phyloP scores from a whole-genome alignment of 64 coral and sea anemone species.

The Stylophora pistillata region DNA sequence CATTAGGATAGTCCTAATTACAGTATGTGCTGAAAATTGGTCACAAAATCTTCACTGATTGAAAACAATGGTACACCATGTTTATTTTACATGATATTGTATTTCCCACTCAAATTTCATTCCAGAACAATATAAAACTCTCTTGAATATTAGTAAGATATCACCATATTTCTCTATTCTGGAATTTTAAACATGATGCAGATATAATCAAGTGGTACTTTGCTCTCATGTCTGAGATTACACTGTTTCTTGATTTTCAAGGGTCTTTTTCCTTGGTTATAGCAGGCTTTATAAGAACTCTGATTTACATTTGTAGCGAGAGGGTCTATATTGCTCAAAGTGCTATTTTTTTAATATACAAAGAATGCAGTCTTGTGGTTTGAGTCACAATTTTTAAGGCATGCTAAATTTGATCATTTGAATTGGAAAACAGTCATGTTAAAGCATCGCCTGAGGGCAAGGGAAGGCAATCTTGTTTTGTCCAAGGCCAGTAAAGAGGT shows the following conservation, averaged over 20 bases:
- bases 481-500: constrained; percentile 22
- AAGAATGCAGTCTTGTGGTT: not conserved
- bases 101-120: not conserved
- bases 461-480: not conserved
- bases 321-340: not conserved
- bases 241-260: not conserved
- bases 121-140: not conserved
- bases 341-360: not conserved
- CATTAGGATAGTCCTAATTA: no score
- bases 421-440: constrained; percentile 2
- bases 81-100: not conserved
- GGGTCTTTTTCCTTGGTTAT: not conserved
- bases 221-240: not conserved
- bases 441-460: constrained; percentile 31
- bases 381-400: no score
- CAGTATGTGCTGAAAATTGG: no score
- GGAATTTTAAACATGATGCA: not conserved
- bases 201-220: not conserved
- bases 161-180: not conserved
- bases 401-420: constrained; percentile 9
- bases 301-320: not conserved
- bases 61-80: no score
- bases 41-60: no score
- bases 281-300: not conserved
- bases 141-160: not conserved